Percentiles rank a stretch among this genome's conserved stretches.
Conservation (phyloP, 2,797 vertebrate genomes). For the Xenops minutus region DNA sequence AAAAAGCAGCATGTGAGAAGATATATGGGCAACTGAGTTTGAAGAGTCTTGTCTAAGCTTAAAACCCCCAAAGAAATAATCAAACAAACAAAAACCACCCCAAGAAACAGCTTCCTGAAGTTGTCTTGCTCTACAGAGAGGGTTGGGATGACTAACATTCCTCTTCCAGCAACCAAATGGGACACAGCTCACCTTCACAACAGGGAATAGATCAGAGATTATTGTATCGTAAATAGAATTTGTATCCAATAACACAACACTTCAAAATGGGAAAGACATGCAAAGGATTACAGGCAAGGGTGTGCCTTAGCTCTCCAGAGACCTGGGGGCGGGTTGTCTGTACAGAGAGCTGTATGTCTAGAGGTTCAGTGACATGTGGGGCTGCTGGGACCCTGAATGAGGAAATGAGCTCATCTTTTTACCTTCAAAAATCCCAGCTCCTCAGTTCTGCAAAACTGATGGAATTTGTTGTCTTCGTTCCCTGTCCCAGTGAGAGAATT, state of each 20-base stretch:
- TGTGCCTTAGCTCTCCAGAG: not conserved
- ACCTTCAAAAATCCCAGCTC: not conserved
- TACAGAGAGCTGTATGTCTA: fast-evolving
- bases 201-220: not conserved
- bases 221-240: not conserved
- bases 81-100: no score
- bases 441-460: not conserved
- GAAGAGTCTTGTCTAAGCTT: not conserved
- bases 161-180: not conserved
- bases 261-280: not conserved
- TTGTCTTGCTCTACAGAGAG: not conserved
- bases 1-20: fast-evolving
- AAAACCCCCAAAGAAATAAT: not conserved
- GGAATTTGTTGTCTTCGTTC: not conserved
- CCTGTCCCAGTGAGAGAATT: not conserved
- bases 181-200: not conserved
- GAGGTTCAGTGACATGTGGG: not conserved
- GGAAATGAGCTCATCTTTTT: not conserved
- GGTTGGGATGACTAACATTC: not conserved
- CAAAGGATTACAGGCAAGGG: not conserved
- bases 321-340: not conserved
- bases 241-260: not conserved
- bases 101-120: not conserved
- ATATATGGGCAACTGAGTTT: fast-evolving
- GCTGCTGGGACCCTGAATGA: not conserved